Percentiles rank a stretch among this genome's conserved stretches.
Conservation (phyloP, 2,113 vertebrate species). For the Clinocottus analis region DNA sequence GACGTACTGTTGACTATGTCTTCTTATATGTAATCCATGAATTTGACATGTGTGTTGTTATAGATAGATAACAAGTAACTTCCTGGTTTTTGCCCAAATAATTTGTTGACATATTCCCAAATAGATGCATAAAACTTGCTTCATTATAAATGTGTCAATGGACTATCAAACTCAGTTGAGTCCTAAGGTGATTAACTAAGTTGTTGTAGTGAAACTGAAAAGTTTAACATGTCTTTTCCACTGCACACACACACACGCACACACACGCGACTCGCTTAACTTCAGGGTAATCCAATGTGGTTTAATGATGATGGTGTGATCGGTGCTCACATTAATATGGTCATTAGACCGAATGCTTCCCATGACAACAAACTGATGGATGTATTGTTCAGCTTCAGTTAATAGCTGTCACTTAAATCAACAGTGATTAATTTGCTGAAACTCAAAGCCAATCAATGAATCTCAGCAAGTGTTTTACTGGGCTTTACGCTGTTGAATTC, state of each 20-base stretch:
- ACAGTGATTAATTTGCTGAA: slow-evolving; percentile 27
- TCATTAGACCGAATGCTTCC: slow-evolving; percentile 41
- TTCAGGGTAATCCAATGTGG: slow-evolving; percentile 49
- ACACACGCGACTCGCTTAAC: slow-evolving; percentile 13
- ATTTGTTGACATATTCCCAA: not conserved
- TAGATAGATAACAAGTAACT: not conserved
- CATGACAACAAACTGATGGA: slow-evolving; percentile 33
- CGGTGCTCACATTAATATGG: slow-evolving; percentile 13
- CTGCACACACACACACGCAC: slow-evolving; percentile 4
- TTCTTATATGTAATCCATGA: not conserved
- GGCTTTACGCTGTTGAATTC: not conserved
- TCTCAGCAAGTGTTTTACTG: slow-evolving; percentile 2
- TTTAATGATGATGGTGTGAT: slow-evolving; percentile 41
- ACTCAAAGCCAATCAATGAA: slow-evolving; percentile 19
- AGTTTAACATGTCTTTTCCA: not conserved
- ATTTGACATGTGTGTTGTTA: not conserved
- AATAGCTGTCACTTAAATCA: slow-evolving; percentile 37
- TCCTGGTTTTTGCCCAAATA: not conserved
- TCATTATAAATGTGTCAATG: not conserved
- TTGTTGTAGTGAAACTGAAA: not conserved
- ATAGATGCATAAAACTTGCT: not conserved
- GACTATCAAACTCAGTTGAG: not conserved
- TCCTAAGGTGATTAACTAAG: not conserved
- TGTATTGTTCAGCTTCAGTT: slow-evolving; percentile 11
- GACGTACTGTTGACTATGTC: not conserved